Percentiles rank a stretch among this genome's conserved stretches.
Conservation (phyloP, 2,113 vertebrate species). For the Eulemur rufifrons region DNA sequence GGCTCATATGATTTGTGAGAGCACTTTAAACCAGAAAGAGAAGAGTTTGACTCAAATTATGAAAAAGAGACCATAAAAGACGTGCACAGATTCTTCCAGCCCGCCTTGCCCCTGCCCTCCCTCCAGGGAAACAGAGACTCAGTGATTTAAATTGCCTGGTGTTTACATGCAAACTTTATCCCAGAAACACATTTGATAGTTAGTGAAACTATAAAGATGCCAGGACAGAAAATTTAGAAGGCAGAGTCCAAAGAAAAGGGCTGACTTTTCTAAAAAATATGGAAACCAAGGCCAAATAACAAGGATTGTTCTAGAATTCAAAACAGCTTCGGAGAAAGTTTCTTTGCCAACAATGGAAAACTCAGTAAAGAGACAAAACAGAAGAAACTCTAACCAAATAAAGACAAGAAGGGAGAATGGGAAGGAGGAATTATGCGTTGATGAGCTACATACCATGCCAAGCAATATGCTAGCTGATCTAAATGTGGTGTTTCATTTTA, state of each 20-base stretch:
- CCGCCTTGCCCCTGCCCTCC: not conserved
- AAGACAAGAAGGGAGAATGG: not conserved
- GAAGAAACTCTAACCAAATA: not conserved
- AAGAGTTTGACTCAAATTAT: not conserved
- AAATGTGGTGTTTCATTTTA: too few relatives aligned
- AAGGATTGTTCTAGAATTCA: conserved; percentile 67
- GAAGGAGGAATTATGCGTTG: not conserved
- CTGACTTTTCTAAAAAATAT: conserved; percentile 71
- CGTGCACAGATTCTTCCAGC: not conserved
- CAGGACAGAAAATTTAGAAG: conserved; percentile 56
- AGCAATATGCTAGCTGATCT: not conserved
- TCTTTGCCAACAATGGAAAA: conserved; percentile 61
- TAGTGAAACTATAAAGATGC: conserved; percentile 46
- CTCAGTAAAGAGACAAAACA: not conserved
- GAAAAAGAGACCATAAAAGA: not conserved
- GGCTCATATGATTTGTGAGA: not conserved
- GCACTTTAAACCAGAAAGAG: not conserved
- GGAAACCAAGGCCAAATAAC: conserved; percentile 62
- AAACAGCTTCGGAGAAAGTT: conserved; percentile 65
- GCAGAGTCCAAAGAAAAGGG: conserved; percentile 67
- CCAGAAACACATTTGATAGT: conserved; percentile 45
- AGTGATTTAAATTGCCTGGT: not conserved
- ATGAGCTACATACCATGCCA: accelerated
- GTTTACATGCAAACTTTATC: conserved; percentile 57
- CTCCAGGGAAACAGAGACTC: not conserved